A percentile compares a stretch with the other conserved stretches of the same genome.
These are phyloP conservation scores for Zaprionus lineosus DNA, from an alignment of 2,888 invertebrate species.

Conservation along the genomic window DNA sequence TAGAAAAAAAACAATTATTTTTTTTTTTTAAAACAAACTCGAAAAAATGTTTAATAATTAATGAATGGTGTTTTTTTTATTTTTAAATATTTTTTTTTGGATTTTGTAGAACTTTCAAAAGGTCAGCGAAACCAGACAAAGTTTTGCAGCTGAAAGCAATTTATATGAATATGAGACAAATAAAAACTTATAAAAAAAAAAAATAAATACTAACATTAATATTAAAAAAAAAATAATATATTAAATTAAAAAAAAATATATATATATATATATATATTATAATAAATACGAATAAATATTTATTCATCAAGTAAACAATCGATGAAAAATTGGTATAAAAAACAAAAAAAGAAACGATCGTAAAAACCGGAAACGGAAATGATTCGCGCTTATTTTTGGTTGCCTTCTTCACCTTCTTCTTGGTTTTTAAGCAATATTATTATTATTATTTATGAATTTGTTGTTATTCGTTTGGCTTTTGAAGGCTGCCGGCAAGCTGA, in stretches of 20 bases:
- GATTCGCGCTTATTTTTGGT: constrained; percentile 48
- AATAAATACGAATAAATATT: background rate
- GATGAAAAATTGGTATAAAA: constrained; percentile 24
- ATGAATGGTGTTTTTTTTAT: too few species aligned
- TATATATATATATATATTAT: background rate
- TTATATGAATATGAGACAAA: too few species aligned
- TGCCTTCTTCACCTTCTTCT: constrained; percentile 14
- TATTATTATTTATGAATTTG: constrained; percentile 41
- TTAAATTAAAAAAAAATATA: background rate
- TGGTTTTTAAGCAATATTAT: constrained; percentile 2
- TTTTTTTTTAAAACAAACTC: too few species aligned
- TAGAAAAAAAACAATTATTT: too few species aligned
- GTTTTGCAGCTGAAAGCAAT: too few species aligned
- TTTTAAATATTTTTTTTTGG: too few species aligned
- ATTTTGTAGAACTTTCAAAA: background rate
- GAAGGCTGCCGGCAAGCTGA: constrained; percentile 39
- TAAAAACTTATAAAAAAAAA: background rate
- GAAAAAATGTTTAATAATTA: too few species aligned
- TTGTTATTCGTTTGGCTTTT: constrained; percentile 13
- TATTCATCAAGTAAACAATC: too few species aligned
- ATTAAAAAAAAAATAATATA: background rate
- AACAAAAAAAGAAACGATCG: constrained; percentile 34
- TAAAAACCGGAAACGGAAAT: constrained; percentile 74
- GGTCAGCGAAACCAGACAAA: background rate
- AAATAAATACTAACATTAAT: background rate